phyloP scores from a whole-genome alignment of 2,113 vertebrate species.

The Halcyon senegalensis region DNA sequence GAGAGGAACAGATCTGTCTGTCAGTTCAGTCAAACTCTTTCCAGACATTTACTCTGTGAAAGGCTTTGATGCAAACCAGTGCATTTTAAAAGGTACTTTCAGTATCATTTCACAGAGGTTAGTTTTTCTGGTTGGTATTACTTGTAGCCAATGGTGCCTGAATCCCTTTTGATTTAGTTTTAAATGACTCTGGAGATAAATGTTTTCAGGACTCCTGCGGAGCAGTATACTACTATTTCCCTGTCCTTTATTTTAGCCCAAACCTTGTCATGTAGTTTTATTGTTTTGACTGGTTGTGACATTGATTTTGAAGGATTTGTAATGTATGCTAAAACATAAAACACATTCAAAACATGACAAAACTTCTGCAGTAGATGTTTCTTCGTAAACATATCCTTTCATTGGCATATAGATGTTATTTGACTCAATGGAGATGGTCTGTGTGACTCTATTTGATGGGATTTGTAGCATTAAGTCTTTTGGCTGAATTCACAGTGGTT shows the following conservation, averaged over 20 bases:
- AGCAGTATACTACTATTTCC: background rate
- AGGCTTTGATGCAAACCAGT: background rate
- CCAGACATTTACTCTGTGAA: background rate
- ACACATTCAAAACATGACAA: background rate
- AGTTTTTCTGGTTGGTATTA: background rate
- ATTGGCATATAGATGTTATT: background rate
- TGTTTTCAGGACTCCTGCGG: background rate
- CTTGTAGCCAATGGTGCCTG: background rate
- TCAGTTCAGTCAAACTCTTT: background rate
- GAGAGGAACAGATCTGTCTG: background rate
- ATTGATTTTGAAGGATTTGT: background rate
- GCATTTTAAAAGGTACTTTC: background rate
- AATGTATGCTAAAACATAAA: background rate
- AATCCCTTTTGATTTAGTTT: background rate
- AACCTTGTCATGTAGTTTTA: background rate
- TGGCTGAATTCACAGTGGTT: background rate
- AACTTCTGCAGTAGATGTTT: background rate
- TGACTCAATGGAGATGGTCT: background rate
- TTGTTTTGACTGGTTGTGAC: background rate
- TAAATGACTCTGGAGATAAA: background rate
- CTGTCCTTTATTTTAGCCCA: background rate
- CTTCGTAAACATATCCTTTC: background rate
- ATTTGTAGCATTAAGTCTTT: background rate
- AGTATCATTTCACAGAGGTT: background rate
- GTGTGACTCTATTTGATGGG: background rate